These are phyloP conservation scores for Kryptolebias ocellatus DNA, from an alignment of 2,797 vertebrate genomes.

Conservation along the genomic window DNA sequence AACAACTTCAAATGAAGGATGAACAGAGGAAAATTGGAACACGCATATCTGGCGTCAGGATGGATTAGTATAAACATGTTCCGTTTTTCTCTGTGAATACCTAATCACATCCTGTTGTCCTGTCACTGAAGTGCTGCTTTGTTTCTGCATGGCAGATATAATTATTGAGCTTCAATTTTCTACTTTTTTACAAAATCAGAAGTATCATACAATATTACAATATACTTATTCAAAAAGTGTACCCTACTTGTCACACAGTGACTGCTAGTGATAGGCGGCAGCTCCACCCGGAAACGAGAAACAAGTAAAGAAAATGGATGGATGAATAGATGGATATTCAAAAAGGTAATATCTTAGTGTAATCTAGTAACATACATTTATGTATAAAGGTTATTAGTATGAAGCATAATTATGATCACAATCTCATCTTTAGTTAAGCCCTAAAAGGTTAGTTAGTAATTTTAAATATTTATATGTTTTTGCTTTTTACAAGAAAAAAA, in stretches of 20 bases:
- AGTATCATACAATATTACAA: not conserved
- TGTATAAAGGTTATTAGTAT: not conserved
- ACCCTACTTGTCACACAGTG: too few relatives aligned
- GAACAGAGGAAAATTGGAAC: constrained; percentile 45
- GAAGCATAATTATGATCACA: not conserved
- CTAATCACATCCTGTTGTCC: constrained; percentile 42
- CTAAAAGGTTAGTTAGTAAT: too few relatives aligned
- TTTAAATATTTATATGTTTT: too few relatives aligned
- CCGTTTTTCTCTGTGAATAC: constrained; percentile 18
- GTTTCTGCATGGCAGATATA: constrained; percentile 18
- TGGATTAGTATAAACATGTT: constrained; percentile 57
- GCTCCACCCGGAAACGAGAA: too few relatives aligned
- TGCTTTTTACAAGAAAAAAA: not conserved
- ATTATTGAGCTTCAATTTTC: constrained; percentile 8
- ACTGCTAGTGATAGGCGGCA: too few relatives aligned
- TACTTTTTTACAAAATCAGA: not conserved
- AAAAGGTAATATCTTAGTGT: too few relatives aligned
- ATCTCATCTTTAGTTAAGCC: too few relatives aligned
- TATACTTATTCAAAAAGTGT: too few relatives aligned
- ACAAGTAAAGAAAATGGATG: too few relatives aligned
- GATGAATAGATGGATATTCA: too few relatives aligned
- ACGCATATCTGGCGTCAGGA: constrained; percentile 45
- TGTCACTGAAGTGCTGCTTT: constrained; percentile 10
- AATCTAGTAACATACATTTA: not conserved
- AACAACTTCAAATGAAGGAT: constrained; percentile 54